phyloP scores from a whole-genome alignment of 1,140 invertebrate genomes.

The Heliconius congener region DNA sequence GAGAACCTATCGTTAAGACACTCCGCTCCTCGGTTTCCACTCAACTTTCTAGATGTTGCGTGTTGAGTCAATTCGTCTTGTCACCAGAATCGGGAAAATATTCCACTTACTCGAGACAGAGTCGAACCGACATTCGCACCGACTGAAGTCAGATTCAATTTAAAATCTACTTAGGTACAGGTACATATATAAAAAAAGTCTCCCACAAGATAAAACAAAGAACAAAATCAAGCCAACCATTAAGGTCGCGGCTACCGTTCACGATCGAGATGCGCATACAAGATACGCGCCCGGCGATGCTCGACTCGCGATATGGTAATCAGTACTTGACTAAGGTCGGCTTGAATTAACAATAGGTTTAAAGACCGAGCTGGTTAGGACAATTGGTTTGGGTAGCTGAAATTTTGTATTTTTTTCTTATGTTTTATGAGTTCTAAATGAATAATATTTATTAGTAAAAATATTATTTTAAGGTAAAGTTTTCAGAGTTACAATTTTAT shows the following conservation, averaged over 20 bases:
- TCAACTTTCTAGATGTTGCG: too few relatives aligned
- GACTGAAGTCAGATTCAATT: too few relatives aligned
- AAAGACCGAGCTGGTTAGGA: not conserved
- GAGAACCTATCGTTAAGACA: too few relatives aligned
- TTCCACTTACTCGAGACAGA: too few relatives aligned
- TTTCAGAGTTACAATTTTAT: too few relatives aligned
- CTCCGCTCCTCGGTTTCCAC: too few relatives aligned
- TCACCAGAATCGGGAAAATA: too few relatives aligned
- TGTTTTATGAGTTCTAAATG: not conserved
- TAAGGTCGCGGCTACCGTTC: conserved; percentile 37
- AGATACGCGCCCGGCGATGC: conserved; percentile 57
- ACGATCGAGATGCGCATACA: conserved; percentile 55
- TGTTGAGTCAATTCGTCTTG: too few relatives aligned
- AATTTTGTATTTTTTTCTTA: not conserved
- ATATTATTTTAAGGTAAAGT: too few relatives aligned
- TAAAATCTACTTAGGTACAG: not conserved
- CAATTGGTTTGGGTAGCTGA: not conserved
- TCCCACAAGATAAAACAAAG: not conserved
- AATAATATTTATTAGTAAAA: too few relatives aligned
- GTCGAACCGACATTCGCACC: too few relatives aligned
- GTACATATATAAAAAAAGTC: not conserved
- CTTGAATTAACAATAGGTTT: conserved; percentile 45
- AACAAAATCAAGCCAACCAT: not conserved
- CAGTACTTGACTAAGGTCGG: conserved; percentile 37
- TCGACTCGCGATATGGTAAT: conserved; percentile 63